Evolutionary conservation across 2,888 invertebrate genomes (phyloP).

Genomic region (Athalia circularis): DNA sequence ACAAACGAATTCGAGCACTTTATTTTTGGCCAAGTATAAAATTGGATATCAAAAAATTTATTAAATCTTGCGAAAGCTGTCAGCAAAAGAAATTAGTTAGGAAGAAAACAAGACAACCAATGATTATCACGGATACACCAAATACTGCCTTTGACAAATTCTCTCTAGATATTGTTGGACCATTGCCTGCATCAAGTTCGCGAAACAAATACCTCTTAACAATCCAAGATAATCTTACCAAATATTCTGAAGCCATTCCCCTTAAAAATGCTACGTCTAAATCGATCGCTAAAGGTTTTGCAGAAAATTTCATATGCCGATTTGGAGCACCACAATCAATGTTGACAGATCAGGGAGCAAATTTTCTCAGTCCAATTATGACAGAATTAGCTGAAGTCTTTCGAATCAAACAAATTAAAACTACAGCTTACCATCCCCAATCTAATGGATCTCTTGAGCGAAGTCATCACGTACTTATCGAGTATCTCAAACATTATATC

Average conservation of each 20-base stretch:
- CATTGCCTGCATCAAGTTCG: slow-evolving; percentile 36
- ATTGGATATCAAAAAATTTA: slow-evolving; percentile 16
- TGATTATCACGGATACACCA: slow-evolving; percentile 44
- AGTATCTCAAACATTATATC: slow-evolving; percentile 42
- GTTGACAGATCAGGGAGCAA: slow-evolving; percentile 49
- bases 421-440: slow-evolving; percentile 49
- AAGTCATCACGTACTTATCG: slow-evolving; percentile 39
- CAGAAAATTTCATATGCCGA: slow-evolving; percentile 44
- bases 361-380: slow-evolving; percentile 46
- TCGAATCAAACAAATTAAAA: slow-evolving; percentile 43
- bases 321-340: slow-evolving; percentile 47
- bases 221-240: slow-evolving; percentile 43
- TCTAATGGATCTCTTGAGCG: slow-evolving; percentile 47
- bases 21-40: slow-evolving; percentile 20
- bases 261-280: slow-evolving; percentile 40
- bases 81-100: slow-evolving; percentile 40
- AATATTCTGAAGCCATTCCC: slow-evolving; percentile 44
- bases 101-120: slow-evolving; percentile 41
- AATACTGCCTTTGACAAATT: slow-evolving; percentile 41
- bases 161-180: slow-evolving; percentile 50
- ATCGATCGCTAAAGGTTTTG: slow-evolving; percentile 48
- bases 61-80: slow-evolving; percentile 30
- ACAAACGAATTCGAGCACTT: neutral
- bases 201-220: slow-evolving; percentile 52
- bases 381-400: slow-evolving; percentile 39